Base-by-base conservation (phyloP, 2,113 vertebrate genomes). In the Plotosus lineatus region DNA sequence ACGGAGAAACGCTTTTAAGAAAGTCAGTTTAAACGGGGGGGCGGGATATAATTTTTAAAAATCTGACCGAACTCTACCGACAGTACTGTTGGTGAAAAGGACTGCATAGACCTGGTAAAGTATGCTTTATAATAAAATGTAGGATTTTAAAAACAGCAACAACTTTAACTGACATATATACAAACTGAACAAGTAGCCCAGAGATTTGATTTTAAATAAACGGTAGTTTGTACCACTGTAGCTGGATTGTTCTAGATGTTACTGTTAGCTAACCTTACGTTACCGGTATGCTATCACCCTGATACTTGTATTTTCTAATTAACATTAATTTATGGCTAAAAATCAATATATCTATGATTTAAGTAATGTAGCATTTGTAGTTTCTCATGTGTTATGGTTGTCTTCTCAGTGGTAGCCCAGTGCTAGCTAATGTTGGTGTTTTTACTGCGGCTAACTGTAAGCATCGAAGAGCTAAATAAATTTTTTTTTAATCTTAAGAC, bases 1-100 rank as follows among this genome's bases (percentile, higher is more conserved):
- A 56, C 7, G 42, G 72, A 12, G 83, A 68, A 44, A 28, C 31
- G 14, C 26, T 58, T 68, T 69, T 38, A 60, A 58, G 23, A 61
- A 40, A 1, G 60, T 38, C 58, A 19, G 82, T 92, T 92, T 93
- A 92, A 92, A 91, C 85, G 6, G 33, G 83, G 77, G 90, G 90
- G 90, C 89, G 89, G 90, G 84, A 89, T 87, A 4, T 77, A 78
- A 80, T 86, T 85, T 81, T 88, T 68, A 86, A 88, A n/a, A 78
- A 68, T 66, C 79, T 80, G 38, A 17, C 31, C 36, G 53, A 23
- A 46, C 12, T 51, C 68, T 15, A 42, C 50, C 26, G 17, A 6
- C 19, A 2, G 42, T 61, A 28, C 55, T 75, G 58, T 75, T 78
- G 5, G 72, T n/a, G n/a, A 2, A 26, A 44, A 28, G 63, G 58